phyloP scores from a whole-genome alignment of 2,888 invertebrate species.

The Drosophila anomalipes region DNA sequence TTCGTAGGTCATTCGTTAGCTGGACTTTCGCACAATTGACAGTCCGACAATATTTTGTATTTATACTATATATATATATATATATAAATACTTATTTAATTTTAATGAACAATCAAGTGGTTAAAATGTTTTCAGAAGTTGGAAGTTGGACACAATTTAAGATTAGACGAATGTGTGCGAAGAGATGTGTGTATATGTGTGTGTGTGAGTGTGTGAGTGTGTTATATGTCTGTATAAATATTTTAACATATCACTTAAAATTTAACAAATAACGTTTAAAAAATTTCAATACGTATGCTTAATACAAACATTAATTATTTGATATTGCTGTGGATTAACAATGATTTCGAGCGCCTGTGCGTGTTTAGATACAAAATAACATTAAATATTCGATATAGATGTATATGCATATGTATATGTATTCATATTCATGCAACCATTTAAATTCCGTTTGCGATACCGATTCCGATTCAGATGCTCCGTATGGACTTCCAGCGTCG shows the following conservation, averaged over 20 bases:
- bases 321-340: slow-evolving; percentile 53
- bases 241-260: slow-evolving; percentile 57
- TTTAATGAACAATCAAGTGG: slow-evolving; percentile 17
- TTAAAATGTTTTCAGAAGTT: slow-evolving; percentile 23
- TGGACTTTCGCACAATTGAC: slow-evolving; percentile 30
- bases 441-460: background rate
- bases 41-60: slow-evolving; percentile 16
- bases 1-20: slow-evolving; percentile 51
- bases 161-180: slow-evolving; percentile 41
- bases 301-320: slow-evolving; percentile 36
- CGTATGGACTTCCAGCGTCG: slow-evolving; percentile 85
- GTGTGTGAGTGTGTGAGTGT: slow-evolving; percentile 9
- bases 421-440: slow-evolving; percentile 13
- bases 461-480: slow-evolving; percentile 75
- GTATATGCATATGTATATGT: slow-evolving; percentile 14
- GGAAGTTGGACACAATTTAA: slow-evolving; percentile 18
- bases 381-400: slow-evolving; percentile 27
- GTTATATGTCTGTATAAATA: slow-evolving; percentile 54
- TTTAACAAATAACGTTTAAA: slow-evolving; percentile 64
- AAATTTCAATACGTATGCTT: slow-evolving; percentile 29
- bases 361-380: slow-evolving; percentile 63
- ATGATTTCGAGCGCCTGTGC: slow-evolving; percentile 52
- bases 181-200: slow-evolving; percentile 24
- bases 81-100: slow-evolving; percentile 14
- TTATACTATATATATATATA: slow-evolving; percentile 3